Evolutionary conservation across 2,888 invertebrate species (phyloP), one percentile per base, ranked within the genome.

Genomic region (Trachelus iudaicus): DNA sequence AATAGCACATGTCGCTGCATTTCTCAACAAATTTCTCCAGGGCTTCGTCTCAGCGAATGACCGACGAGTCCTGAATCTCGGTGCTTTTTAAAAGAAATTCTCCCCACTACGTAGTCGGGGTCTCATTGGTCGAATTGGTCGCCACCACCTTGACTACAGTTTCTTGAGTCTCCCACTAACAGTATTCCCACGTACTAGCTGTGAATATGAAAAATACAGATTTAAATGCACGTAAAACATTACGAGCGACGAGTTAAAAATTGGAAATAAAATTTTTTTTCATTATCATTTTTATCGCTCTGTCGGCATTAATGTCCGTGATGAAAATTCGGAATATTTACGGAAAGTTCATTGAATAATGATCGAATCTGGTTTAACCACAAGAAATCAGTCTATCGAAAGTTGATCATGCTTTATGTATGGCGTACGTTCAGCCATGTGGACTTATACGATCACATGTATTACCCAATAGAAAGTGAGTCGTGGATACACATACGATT

Each of bases 391-490:
- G 83, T 82, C 73, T 81, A 85, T 84, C 83, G 87, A 88, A 88
- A 87, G 87, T 85, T 81, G 83, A 85, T 86, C 86, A 86, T 87
- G 82, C 83, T 84, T 87, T 86, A 87, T 86, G 87, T 87, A 86
- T 83, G 81, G 79, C 84, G 79, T 80, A 82, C 77, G 77, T 74
- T 77, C 77, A 73, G 77, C 81, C 77, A 77, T 74, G 78, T 79
- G 80, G 82, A 82, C 86, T 84, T 79, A 84, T 81, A 83, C 84
- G 82, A 83, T 84, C 83, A 79, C 81, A 81, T 76, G 82, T 85
- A 83, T 87, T 87, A 87, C 85, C 83, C 85, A 87, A 87, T 87
- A 85, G 87, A 87, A 87, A 86, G 85, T 76, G 80, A 82, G 69
- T 23, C 74, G 73, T 76, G 73, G 34, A 69, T 73, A 40, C 30